Evolutionary conservation across 2,888 invertebrate genomes (phyloP), one percentile per base, ranked within the genome.

Genomic region (Lasioglossum oenotherae): DNA sequence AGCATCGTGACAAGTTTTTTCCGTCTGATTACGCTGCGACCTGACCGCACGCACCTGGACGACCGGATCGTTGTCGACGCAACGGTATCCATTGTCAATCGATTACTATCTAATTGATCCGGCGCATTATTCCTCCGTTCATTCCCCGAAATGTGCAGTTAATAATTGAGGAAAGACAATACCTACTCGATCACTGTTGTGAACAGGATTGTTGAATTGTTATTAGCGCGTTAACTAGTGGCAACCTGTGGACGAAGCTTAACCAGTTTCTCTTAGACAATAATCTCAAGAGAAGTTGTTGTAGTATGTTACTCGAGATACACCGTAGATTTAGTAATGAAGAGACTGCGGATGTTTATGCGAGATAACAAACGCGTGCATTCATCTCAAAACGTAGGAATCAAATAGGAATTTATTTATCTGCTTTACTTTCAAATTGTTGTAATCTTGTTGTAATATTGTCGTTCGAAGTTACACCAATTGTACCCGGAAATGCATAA

Each of bases 1-100:
- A 89, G 86, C 87, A 87, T 88, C 82, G 81, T 84, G 90, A 86
- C 86, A 91, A 90, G 86, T 75, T 78, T 87, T 86, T 86, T 91
- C 87, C 90, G 82, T 88, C 84, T 86, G 53, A 60, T 60, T 16
- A 60, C 27, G 60, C 60, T 31, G 60, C 27, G 27, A 6, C 60
- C 60, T 27, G 14, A 27, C 2, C 27, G 27, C 14, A 14, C 60
- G 60, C 16, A 27, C 60, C 14, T 14, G 14, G 0, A 27, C 60
- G 60, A 27, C 27, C 27, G 12, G 4, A 27, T 14, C 27, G 27
- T 27, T 27, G 27, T 60, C 27, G 60, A 60, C 27, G 12, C 27
- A 14, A 27, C 53, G 8, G 53, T 53, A 23, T 53, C 60, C 27
- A 60, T 4, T 1, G 27, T 27, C 27, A 6, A 60, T 31, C 27